Evolutionary conservation across 2,888 invertebrate genomes (phyloP), one percentile per base, ranked within the genome.

Genomic region (Linnaemya vulpina): DNA sequence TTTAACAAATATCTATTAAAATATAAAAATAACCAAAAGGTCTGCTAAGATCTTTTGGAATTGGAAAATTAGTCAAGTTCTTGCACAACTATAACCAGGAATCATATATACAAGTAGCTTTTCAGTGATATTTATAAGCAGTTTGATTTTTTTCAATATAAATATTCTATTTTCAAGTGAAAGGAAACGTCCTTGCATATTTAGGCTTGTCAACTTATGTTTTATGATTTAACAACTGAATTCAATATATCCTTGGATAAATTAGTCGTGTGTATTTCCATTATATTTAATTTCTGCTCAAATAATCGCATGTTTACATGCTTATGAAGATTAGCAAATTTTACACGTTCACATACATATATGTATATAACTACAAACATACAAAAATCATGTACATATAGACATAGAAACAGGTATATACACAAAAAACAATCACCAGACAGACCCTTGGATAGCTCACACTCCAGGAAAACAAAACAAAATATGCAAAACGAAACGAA

Each of bases 401-500:
- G 22, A 58, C 53, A 51, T 15, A n/a, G 15, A 53, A 1, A 13
- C 1, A 58, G 22, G 22, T 2, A 30, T 22, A 62, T 17, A n/a
- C 8, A 9, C 22, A 46, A 35, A 62, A 20, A n/a, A 38, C 30
- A 78, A 30, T 65, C 35, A 78, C 62, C 43, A 62, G 20, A 55
- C 13, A 75, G 22, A 68, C 46, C 67, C 38, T 65, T 68, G n/a
- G 22, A 74, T 74, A 63, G 49, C 68, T 67, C 83, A 71, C 35
- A 58, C 78, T 76, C 35, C 38, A 51, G 63, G 58, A 65, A 70
- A 83, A 20, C 11, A 46, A 58, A 53, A 30, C 60, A 77, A 40
- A 38, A 63, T 46, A 60, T 62, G 62, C 70, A 65, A 78, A 81
- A 73, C 40, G 53, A 71, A 82, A 81, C 63, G 70, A 65, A 49